phyloP scores from a whole-genome alignment of 1,140 invertebrate genomes.

The Drosophila kurseongensis region DNA sequence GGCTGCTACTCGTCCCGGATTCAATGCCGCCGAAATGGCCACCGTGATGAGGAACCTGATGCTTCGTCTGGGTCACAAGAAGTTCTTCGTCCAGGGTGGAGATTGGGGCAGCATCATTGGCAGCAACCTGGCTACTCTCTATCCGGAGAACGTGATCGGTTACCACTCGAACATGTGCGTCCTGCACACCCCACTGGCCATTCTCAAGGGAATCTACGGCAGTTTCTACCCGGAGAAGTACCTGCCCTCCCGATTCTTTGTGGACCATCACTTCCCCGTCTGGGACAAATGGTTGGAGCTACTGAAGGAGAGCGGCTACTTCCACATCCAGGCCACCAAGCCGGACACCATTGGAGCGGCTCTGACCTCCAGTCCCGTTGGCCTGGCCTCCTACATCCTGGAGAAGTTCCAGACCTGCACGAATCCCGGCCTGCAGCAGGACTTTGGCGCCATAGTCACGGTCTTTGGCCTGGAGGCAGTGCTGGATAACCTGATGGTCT shows the following conservation, averaged over 20 bases:
- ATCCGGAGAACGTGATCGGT: constrained; percentile 88
- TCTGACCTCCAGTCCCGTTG: constrained; percentile 88
- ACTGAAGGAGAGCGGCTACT: constrained; percentile 91
- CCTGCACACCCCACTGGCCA: constrained; percentile 48
- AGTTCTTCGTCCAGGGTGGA: constrained; percentile 93
- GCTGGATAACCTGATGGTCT: constrained; percentile 95
- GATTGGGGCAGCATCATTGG: constrained; percentile 92
- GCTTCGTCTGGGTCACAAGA: constrained; percentile 90
- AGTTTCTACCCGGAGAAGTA: constrained; percentile 65
- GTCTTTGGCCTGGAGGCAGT: constrained; percentile 89
- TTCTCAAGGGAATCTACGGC: constrained; percentile 68
- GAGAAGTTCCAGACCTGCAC: constrained; percentile 94
- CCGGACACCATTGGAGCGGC: constrained; percentile 93
- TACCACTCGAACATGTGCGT: constrained; percentile 88
- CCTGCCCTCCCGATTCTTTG: constrained; percentile 85
- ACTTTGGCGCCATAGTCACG: constrained; percentile 87
- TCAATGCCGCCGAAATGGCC: constrained; percentile 88
- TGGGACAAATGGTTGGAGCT: constrained; percentile 85
- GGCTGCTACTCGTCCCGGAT: constrained; percentile 87
- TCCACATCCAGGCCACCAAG: constrained; percentile 94
- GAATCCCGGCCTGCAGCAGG: constrained; percentile 90
- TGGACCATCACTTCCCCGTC: constrained; percentile 88
- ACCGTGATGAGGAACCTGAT: constrained; percentile 93
- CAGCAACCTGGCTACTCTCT: constrained; percentile 88
- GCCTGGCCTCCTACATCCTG: constrained; percentile 92